Evolutionary conservation across 92 coral and sea anemone species (phyloP), one percentile per base, ranked within the genome.

Genomic region (Siderastrea radians): DNA sequence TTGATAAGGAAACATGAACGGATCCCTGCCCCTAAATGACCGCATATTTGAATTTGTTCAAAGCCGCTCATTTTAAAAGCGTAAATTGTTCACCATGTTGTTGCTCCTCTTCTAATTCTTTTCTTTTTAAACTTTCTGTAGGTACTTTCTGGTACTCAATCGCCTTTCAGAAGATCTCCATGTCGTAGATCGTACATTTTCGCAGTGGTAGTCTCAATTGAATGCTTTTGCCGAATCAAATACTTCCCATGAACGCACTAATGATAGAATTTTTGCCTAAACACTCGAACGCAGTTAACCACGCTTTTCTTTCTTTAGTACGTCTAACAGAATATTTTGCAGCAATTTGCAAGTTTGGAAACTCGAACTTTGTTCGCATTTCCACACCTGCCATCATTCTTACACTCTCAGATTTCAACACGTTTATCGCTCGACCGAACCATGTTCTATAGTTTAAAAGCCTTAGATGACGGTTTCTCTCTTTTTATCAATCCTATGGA

Each of bases 181-280:
- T 26, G 5, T 3, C 0, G 15, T 88, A 2, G 88, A 88, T 45
- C 69, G 68, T 16, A 88, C 79, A 4, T 88, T 88, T 6, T 3
- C 49, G 13, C 6, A 1, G 5, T 88, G 84, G 79, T 9, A 65
- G 55, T 5, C 4, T 1, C 49, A 68, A 55, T 46, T 82, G 43
- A 65, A 66, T 16, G 5, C 9, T 4, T 74, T 82, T 19, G 51
- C 78, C 3, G 68, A 82, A 14, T 44, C 38, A 8, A 19, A 58
- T 7, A 3, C 16, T 3, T 82, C 79, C 49, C 66, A 75, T 11
- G 46, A 88, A 88, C 4, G 8, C 43, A 57, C 4, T 70, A 5
- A 16, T 57, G 38, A 2, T 87, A 3, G 61, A 80, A 62, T 82
- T 75, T 68, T 48, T 75, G 19, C 74, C 92, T 3, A 80, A 87